Percentiles rank a stretch among this genome's conserved stretches.
phyloP scores from a whole-genome alignment of 2,797 vertebrate species.

The Macrochelys suwanniensis region DNA sequence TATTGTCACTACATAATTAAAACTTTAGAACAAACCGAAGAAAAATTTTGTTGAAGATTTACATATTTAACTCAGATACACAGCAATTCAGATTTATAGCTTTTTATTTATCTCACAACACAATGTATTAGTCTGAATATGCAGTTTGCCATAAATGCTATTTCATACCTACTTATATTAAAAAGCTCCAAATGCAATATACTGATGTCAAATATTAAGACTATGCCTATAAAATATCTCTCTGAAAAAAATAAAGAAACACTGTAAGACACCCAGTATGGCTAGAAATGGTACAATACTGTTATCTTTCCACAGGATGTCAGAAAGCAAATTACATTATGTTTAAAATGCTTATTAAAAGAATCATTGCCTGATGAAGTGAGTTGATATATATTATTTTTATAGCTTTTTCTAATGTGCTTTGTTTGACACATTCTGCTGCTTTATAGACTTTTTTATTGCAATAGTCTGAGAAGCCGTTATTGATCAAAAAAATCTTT shows the following conservation, averaged over 20 bases:
- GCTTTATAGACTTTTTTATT: not conserved
- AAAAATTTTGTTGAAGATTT: not conserved
- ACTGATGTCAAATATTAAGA: not conserved
- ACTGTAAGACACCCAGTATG: not conserved
- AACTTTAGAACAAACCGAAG: not conserved
- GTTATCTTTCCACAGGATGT: not conserved
- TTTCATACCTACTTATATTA: not conserved
- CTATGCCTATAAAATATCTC: not conserved
- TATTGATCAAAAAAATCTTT: not conserved
- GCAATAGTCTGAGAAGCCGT: constrained; percentile 18
- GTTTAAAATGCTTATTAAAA: constrained; percentile 37
- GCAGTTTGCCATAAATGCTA: not conserved
- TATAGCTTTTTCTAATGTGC: constrained; percentile 16
- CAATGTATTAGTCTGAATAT: not conserved
- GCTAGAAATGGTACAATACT: not conserved
- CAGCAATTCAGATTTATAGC: not conserved
- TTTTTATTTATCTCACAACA: not conserved
- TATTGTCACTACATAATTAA: not conserved
- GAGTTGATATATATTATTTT: not conserved
- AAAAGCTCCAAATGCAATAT: not conserved
- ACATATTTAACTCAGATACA: not conserved
- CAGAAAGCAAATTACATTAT: not conserved
- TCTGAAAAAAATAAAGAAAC: not conserved
- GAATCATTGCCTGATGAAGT: not conserved
- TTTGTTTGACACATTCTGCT: not conserved